Base-by-base conservation (phyloP, 1,140 invertebrate genomes). In the Augochlora pura region DNA sequence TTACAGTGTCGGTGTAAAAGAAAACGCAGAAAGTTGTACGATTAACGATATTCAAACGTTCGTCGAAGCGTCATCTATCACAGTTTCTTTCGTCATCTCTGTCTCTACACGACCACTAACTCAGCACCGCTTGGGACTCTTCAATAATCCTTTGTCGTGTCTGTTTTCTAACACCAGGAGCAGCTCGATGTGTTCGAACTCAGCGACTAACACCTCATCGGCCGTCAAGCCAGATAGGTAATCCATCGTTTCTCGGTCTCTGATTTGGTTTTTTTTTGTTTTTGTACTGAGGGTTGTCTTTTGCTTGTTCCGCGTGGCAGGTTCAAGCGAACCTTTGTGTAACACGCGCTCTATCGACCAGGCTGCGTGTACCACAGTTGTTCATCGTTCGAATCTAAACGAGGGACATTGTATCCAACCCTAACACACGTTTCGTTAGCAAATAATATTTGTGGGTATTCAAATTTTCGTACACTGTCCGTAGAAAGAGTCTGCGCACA, bases 161-260 rank as follows among this genome's bases (percentile, higher is more conserved):
- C 82, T 85, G 84, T 89, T 83, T 88, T 80, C 82, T 60, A 83
- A 90, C 80, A 74, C 67, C 84, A 92, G 92, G 91, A 92, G 90
- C 89, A 90, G 89, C 86, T 92, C 91, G 81, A 82, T 89, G 81
- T 89, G 88, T 84, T 92, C 92, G 84, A 92, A 87, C 83, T 93
- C 92, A 84, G 89, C 92, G 80, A 92, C 92, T 93, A 93, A 93
- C 87, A 93, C 91, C 83, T 90, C 92, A 86, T 89, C 89, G 87
- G 89, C 90, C 84, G 85, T 92, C 74, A 93, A 90, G 76, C 88
- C 90, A 82, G 83, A 86, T 92, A 93, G 92, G 92, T 93, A 93
- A 93, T 77, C 18, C 57, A 72, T 85, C 72, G 66, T 78, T 72
- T 72, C 42, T 46, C 68, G 68, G 59, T 77, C 23, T 64, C n/a